These are phyloP conservation scores for Petaurus breviceps DNA, from an alignment of 2,113 vertebrate species.

Conservation along the genomic window DNA sequence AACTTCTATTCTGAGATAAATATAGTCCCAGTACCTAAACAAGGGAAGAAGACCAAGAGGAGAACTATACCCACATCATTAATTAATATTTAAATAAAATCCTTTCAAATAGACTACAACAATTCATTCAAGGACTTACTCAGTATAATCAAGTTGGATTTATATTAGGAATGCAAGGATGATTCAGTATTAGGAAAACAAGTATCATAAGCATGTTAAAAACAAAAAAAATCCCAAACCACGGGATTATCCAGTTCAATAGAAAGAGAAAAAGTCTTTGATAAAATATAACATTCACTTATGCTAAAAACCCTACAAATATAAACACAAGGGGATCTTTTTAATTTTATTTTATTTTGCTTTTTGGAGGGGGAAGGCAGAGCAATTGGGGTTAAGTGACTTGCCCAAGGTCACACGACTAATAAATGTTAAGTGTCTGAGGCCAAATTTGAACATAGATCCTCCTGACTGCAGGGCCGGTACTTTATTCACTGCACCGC, in stretches of 20 bases:
- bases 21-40: background rate
- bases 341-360: too few species aligned
- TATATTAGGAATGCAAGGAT: background rate
- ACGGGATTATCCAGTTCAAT: background rate
- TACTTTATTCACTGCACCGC: too few species aligned
- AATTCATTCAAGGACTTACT: background rate
- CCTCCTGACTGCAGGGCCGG: too few species aligned
- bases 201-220: background rate
- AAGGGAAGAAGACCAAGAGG: background rate
- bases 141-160: background rate
- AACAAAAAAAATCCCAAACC: background rate
- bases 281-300: background rate
- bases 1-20: background rate
- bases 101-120: background rate
- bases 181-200: background rate
- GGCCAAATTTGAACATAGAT: too few species aligned
- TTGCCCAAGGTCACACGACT: too few species aligned
- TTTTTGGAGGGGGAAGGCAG: too few species aligned
- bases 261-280: background rate
- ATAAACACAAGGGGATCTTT: background rate
- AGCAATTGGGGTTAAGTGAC: too few species aligned
- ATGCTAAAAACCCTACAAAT: background rate
- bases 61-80: background rate
- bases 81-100: background rate
- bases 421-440: too few species aligned